A percentile compares a stretch with the other conserved stretches of the same genome.
Evolutionary conservation across 2,888 invertebrate species (phyloP).

Genomic region (Heliconius ismenius): DNA sequence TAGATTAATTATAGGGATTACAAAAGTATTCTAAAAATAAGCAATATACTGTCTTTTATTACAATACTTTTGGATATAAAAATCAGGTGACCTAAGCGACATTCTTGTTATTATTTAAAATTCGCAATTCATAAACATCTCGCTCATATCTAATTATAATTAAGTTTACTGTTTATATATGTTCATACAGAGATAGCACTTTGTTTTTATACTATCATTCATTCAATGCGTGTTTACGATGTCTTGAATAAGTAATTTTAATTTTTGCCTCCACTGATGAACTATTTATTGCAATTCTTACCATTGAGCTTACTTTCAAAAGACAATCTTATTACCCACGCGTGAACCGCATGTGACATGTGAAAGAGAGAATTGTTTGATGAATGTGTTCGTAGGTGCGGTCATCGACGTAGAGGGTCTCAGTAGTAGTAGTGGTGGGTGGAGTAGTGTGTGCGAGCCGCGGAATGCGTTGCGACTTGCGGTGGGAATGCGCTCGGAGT

Average conservation of each 20-base stretch:
- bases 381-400: slow-evolving; percentile 55
- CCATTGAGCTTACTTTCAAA: slow-evolving; percentile 11
- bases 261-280: background rate
- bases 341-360: slow-evolving; percentile 40
- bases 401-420: slow-evolving; percentile 49
- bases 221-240: slow-evolving; percentile 44
- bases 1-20: too few species aligned
- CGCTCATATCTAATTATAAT: slow-evolving; percentile 16
- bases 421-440: slow-evolving; percentile 32
- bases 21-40: background rate
- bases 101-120: slow-evolving; percentile 20
- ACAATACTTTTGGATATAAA: background rate
- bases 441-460: slow-evolving; percentile 54
- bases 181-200: slow-evolving; percentile 43
- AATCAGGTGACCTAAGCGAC: background rate
- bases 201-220: slow-evolving; percentile 46
- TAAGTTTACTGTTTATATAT: slow-evolving; percentile 26
- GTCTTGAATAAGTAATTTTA: background rate
- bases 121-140: slow-evolving; percentile 17
- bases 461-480: slow-evolving; percentile 75
- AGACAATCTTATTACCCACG: slow-evolving; percentile 21
- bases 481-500: slow-evolving; percentile 79
- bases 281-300: background rate
- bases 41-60: background rate
- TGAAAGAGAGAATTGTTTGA: slow-evolving; percentile 53